Conservation (phyloP, 2,888 invertebrate species). For the Meiosimyza platycephala region DNA sequence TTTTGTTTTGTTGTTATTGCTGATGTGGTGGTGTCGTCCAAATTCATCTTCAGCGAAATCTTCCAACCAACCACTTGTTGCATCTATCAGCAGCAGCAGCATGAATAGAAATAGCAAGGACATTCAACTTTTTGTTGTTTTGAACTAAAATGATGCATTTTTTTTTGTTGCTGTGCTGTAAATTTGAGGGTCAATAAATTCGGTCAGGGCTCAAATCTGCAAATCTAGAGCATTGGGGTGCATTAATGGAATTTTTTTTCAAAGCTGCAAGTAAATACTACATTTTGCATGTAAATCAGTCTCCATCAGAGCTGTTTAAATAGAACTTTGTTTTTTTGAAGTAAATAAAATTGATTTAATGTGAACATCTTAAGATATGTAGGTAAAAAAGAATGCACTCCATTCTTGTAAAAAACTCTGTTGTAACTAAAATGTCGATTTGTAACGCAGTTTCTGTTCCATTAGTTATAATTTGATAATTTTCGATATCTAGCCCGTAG, state of each 20-base stretch:
- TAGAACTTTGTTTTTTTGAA: no score
- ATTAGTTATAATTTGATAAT: no score
- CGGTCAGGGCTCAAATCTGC: constrained; percentile 12
- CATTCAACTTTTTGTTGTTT: constrained; percentile 48
- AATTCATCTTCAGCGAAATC: constrained; percentile 16
- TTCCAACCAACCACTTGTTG: constrained; percentile 41
- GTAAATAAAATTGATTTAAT: no score
- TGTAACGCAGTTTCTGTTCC: no score
- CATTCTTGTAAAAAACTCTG: no score
- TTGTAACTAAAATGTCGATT: no score
- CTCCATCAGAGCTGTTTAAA: background rate
- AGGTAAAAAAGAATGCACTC: no score
- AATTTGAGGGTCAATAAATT: constrained; percentile 21
- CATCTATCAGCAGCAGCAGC: constrained; percentile 30
- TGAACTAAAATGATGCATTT: background rate
- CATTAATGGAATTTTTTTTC: constrained; percentile 16
- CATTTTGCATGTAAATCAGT: constrained; percentile 16
- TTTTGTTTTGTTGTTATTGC: constrained; percentile 6
- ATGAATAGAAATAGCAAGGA: constrained; percentile 45
- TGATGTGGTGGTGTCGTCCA: background rate
- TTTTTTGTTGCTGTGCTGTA: background rate
- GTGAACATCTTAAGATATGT: no score
- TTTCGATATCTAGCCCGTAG: no score
- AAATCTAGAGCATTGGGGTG: constrained; percentile 49
- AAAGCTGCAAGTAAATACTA: constrained; percentile 22